Conservation (phyloP, 2,888 invertebrate species). For the Luperina nickerlii region DNA sequence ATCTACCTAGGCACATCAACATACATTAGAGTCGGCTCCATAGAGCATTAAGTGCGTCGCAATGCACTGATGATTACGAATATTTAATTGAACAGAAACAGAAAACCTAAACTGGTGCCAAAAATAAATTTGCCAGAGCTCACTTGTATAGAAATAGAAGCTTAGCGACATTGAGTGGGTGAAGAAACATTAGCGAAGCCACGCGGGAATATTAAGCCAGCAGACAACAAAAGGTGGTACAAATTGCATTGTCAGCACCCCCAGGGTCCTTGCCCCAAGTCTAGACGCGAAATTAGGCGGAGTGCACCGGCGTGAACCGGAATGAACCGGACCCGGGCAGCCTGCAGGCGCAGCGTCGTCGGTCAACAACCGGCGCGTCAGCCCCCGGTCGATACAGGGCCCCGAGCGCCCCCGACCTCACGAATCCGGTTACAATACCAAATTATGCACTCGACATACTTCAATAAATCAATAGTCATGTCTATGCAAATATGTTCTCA, state of each 20-base stretch:
- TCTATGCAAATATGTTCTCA: constrained; percentile 26
- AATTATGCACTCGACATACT: constrained; percentile 35
- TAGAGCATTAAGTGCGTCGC: not conserved
- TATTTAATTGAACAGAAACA: constrained; percentile 41
- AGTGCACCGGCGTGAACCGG: constrained; percentile 59
- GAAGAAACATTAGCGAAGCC: constrained; percentile 29
- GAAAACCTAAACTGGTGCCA: constrained; percentile 38
- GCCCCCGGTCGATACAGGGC: constrained; percentile 66
- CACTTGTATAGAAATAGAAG: constrained; percentile 27
- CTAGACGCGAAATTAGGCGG: constrained; percentile 77
- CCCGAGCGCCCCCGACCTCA: constrained; percentile 34
- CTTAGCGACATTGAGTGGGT: constrained; percentile 32
- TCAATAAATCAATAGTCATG: constrained; percentile 23
- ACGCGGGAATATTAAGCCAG: constrained; percentile 36
- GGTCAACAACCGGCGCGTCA: constrained; percentile 74
- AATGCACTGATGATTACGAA: constrained; percentile 28
- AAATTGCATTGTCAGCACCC: constrained; percentile 61
- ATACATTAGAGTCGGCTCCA: constrained; percentile 11
- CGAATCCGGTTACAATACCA: constrained; percentile 42
- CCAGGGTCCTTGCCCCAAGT: constrained; percentile 74
- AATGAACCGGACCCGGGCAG: constrained; percentile 55
- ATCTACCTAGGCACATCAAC: not conserved
- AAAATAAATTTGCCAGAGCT: constrained; percentile 41
- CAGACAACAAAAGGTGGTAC: constrained; percentile 73
- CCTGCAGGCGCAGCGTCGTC: constrained; percentile 57